Percentiles rank a stretch among this genome's conserved stretches.
phyloP scores from a whole-genome alignment of 2,888 invertebrate genomes.

The Eupithecia subumbrata region DNA sequence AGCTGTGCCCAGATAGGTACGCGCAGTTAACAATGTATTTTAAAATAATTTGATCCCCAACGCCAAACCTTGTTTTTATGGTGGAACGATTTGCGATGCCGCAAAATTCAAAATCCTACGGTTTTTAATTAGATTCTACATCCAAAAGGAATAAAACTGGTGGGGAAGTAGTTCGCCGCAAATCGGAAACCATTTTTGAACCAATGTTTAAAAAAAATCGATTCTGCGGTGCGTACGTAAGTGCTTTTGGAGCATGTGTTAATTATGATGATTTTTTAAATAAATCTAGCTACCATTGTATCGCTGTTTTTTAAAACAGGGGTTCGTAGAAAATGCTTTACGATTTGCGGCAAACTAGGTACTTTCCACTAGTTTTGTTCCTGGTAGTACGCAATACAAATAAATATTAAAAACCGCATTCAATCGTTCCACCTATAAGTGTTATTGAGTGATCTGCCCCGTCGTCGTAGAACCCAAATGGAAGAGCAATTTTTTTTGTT shows the following conservation, averaged over 20 bases:
- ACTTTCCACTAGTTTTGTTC: background rate
- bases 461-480: background rate
- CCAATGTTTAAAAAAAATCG: background rate
- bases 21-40: background rate
- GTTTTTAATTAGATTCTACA: background rate
- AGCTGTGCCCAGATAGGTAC: conserved; percentile 86
- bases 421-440: background rate
- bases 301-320: background rate
- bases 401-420: background rate
- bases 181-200: background rate
- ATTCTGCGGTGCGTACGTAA: background rate
- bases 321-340: too few species aligned
- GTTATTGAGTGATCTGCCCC: too few species aligned
- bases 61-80: background rate
- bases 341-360: background rate
- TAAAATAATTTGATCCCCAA: background rate
- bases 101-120: too few species aligned
- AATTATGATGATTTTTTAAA: too few species aligned
- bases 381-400: background rate
- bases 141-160: background rate
- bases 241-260: too few species aligned
- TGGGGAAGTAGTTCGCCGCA: background rate
- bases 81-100: background rate
- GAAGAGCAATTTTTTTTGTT: background rate
- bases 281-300: background rate